Evolutionary conservation across 1,140 invertebrate species (phyloP).

Genomic region (Brachionus asplanchnoidis): DNA sequence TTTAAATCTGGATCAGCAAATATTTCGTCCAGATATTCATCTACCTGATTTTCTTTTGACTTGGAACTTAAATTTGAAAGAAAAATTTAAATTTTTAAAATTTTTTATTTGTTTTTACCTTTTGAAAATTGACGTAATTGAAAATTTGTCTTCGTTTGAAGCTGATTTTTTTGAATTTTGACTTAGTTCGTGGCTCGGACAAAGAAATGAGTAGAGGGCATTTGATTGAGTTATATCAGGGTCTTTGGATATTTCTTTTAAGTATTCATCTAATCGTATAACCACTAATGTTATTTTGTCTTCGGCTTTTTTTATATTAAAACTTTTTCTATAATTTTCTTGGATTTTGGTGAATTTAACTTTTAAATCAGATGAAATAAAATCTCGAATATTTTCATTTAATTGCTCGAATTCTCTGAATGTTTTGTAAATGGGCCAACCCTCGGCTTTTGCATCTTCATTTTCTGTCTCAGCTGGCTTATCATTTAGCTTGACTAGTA

Average conservation of each 20-base stretch:
- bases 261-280: slow-evolving; percentile 3
- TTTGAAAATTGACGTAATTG: slow-evolving; percentile 76
- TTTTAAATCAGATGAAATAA: neutral
- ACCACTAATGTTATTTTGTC: neutral
- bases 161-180: slow-evolving; percentile 59
- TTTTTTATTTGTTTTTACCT: slow-evolving; percentile 59
- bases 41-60: slow-evolving; percentile 44
- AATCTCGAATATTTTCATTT: slow-evolving; percentile 2
- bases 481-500: slow-evolving; percentile 72
- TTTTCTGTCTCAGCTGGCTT: slow-evolving; percentile 46
- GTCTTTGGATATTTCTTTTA: slow-evolving; percentile 67
- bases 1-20: slow-evolving; percentile 53
- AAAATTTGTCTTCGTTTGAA: slow-evolving; percentile 64
- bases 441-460: slow-evolving; percentile 46
- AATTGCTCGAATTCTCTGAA: slow-evolving; percentile 67
- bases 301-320: neutral
- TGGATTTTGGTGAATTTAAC: neutral
- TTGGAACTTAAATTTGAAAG: neutral
- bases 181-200: slow-evolving; percentile 64
- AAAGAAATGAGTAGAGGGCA: slow-evolving; percentile 78
- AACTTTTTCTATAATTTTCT: neutral
- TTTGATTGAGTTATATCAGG: slow-evolving; percentile 79
- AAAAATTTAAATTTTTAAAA: neutral
- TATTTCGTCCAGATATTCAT: slow-evolving; percentile 51
- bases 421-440: slow-evolving; percentile 75